A percentile compares a stretch with the other conserved stretches of the same genome.
phyloP scores from a whole-genome alignment of 2,888 invertebrate genomes.

The Lithophane leautieri region DNA sequence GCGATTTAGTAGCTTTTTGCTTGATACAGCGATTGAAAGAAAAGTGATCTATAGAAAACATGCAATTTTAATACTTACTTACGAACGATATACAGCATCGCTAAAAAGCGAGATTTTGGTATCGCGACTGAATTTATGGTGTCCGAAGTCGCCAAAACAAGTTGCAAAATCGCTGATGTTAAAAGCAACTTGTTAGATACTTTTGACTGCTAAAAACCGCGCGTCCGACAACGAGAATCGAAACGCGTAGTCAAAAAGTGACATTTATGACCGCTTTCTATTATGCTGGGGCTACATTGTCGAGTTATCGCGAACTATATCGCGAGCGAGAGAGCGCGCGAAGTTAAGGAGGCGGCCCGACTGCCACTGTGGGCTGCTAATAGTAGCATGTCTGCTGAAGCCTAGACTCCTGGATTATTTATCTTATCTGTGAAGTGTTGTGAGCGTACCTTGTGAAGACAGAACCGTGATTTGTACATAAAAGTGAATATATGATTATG shows the following conservation, averaged over 20 bases:
- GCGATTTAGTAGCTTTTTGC: not conserved
- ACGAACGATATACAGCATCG: not conserved
- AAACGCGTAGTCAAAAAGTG: too few relatives aligned
- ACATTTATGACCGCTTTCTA: too few relatives aligned
- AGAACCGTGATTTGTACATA: constrained; percentile 45
- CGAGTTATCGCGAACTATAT: too few relatives aligned
- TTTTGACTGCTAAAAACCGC: not conserved
- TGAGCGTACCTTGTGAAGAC: constrained; percentile 32
- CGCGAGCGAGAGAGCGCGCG: too few relatives aligned
- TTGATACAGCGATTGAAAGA: not conserved
- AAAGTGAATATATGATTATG: constrained; percentile 48
- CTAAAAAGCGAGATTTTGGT: too few relatives aligned
- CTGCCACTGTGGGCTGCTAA: not conserved
- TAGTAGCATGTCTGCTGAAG: not conserved
- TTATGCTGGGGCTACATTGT: too few relatives aligned
- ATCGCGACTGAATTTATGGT: not conserved
- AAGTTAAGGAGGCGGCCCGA: too few relatives aligned
- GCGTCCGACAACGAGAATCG: too few relatives aligned
- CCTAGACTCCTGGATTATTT: constrained; percentile 1
- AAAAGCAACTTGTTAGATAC: not conserved
- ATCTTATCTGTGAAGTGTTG: constrained; percentile 39
- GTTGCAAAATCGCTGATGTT: not conserved
- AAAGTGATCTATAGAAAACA: not conserved
- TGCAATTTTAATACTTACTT: not conserved
- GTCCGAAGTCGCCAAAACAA: not conserved